Conservation (phyloP, 2,797 vertebrate species). For the Cuculus canorus region DNA sequence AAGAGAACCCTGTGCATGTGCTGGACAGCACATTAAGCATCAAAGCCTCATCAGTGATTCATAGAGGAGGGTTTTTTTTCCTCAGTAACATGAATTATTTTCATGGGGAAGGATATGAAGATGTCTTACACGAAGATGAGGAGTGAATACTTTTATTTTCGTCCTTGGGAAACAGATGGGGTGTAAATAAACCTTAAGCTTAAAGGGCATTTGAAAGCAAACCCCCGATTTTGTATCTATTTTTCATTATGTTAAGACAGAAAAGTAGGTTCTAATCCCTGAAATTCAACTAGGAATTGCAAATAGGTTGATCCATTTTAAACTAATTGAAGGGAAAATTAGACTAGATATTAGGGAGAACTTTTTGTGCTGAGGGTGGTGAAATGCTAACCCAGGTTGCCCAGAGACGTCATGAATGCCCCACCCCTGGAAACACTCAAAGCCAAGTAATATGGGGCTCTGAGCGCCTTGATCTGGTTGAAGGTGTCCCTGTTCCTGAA, state of each 20-base stretch:
- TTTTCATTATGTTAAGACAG: neutral
- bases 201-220: neutral
- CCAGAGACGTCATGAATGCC: too few relatives aligned
- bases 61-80: neutral
- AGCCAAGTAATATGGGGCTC: too few relatives aligned
- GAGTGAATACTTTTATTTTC: neutral
- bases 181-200: neutral
- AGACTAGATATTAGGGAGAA: too few relatives aligned
- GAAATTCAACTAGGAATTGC: constrained; percentile 17
- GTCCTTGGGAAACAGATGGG: neutral
- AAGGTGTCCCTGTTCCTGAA: too few relatives aligned
- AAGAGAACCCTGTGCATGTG: neutral
- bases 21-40: constrained; percentile 39
- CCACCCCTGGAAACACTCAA: too few relatives aligned
- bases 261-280: neutral
- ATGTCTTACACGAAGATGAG: constrained; percentile 8
- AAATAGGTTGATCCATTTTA: constrained; percentile 7
- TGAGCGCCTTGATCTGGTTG: too few relatives aligned
- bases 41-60: constrained; percentile 13
- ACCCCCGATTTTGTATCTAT: neutral
- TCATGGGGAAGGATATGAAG: constrained; percentile 19
- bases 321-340: neutral
- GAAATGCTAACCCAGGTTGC: too few relatives aligned
- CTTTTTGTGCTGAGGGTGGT: too few relatives aligned
- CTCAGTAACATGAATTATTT: constrained; percentile 41